These are phyloP conservation scores for Dioctria rufipes DNA, from an alignment of 2,888 invertebrate genomes.

Conservation along the genomic window DNA sequence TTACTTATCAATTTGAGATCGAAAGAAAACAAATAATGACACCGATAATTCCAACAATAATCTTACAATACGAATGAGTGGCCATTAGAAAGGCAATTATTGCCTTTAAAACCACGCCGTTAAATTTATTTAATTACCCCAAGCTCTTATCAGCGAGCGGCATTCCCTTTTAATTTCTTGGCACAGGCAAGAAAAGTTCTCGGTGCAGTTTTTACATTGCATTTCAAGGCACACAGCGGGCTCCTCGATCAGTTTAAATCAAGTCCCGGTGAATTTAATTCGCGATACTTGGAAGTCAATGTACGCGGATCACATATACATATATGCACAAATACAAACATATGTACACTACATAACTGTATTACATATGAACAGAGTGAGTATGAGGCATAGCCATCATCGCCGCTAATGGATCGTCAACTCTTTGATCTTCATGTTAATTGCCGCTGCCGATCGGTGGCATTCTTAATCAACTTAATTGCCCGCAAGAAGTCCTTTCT, in stretches of 20 bases:
- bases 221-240: conserved; percentile 24
- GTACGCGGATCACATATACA: background rate
- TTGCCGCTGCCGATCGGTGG: conserved; percentile 49
- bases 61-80: background rate
- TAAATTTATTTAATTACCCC: conserved; percentile 44
- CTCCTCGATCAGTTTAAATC: conserved; percentile 37
- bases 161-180: conserved; percentile 26
- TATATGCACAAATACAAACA: background rate
- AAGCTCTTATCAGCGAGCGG: conserved; percentile 47
- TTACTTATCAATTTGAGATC: background rate
- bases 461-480: conserved; percentile 52
- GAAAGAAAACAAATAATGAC: background rate
- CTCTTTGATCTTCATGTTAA: conserved; percentile 49
- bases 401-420: conserved; percentile 49
- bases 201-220: background rate
- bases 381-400: conserved; percentile 38
- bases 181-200: background rate
- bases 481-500: conserved; percentile 23
- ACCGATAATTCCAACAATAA: background rate
- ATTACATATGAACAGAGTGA: background rate
- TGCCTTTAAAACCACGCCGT: conserved; percentile 3
- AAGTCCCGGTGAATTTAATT: conserved; percentile 25
- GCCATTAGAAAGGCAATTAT: conserved; percentile 46
- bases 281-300: conserved; percentile 31
- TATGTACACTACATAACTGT: too few species aligned